Evolutionary conservation across 64 coral and sea anemone species (phyloP).

Genomic region (Orbicella faveolata): DNA sequence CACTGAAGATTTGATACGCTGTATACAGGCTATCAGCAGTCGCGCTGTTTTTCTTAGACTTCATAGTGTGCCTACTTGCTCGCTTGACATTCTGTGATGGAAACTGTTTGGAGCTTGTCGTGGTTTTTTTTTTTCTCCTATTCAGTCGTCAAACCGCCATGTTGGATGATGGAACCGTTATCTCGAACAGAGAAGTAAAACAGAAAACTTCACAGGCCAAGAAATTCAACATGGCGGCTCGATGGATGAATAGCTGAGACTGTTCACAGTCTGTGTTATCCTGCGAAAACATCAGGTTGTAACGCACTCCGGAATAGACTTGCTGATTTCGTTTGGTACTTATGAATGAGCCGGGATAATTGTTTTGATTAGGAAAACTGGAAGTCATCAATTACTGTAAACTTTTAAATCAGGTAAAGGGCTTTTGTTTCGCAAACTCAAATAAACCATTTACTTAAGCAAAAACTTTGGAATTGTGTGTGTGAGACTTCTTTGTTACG

Average conservation of each 20-base stretch:
- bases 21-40: too few species aligned
- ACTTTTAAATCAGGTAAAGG: not conserved
- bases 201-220: not conserved
- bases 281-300: not conserved
- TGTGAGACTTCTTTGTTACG: not conserved
- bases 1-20: too few species aligned
- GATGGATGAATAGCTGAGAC: not conserved
- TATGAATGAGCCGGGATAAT: not conserved
- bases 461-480: not conserved
- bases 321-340: not conserved
- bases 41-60: not conserved
- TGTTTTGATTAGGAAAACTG: not conserved
- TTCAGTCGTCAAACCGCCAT: too few species aligned
- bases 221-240: not conserved
- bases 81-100: too few species aligned
- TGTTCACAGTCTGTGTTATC: not conserved
- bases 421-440: not conserved
- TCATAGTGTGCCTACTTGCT: too few species aligned
- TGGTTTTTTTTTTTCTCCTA: too few species aligned
- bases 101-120: too few species aligned
- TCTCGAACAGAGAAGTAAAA: not conserved
- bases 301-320: not conserved
- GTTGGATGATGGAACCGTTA: not conserved
- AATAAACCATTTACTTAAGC: slow-evolving; percentile 15
- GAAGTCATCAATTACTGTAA: not conserved